phyloP scores from a whole-genome alignment of 2,113 vertebrate genomes.

The Malurus cyaneus region DNA sequence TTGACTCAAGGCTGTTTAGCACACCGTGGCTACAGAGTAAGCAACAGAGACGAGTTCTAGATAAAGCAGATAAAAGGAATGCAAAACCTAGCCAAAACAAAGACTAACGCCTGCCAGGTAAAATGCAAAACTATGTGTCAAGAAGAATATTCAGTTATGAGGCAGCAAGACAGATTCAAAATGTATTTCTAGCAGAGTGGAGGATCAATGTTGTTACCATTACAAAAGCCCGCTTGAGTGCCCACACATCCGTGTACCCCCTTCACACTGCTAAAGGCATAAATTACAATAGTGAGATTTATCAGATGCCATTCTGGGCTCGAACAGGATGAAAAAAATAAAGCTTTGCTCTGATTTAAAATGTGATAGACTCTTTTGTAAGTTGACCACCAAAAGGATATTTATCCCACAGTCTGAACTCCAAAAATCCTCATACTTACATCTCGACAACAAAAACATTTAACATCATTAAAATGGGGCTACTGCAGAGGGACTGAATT shows the following conservation, averaged over 20 bases:
- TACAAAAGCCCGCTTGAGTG: background rate
- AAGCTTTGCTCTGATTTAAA: background rate
- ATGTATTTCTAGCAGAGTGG: background rate
- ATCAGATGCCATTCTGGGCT: background rate
- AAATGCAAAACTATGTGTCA: background rate
- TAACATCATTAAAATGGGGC: background rate
- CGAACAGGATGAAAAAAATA: background rate
- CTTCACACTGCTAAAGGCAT: background rate
- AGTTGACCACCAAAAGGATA: background rate
- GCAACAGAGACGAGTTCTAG: background rate
- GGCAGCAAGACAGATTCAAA: background rate
- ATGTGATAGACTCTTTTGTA: background rate
- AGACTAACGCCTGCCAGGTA: slow-evolving; percentile 39
- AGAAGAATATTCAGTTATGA: background rate
- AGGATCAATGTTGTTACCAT: background rate
- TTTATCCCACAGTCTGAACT: background rate
- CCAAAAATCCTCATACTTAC: background rate
- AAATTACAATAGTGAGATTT: background rate
- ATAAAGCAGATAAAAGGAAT: slow-evolving; percentile 45
- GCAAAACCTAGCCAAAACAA: slow-evolving; percentile 26
- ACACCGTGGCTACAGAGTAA: background rate
- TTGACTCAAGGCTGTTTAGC: slow-evolving; percentile 29
- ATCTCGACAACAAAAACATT: background rate
- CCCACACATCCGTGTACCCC: background rate
- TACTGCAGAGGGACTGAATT: background rate